Evolutionary conservation across 2,113 vertebrate species (phyloP), one percentile per base, ranked within the genome.

Genomic region (Otus sunia): DNA sequence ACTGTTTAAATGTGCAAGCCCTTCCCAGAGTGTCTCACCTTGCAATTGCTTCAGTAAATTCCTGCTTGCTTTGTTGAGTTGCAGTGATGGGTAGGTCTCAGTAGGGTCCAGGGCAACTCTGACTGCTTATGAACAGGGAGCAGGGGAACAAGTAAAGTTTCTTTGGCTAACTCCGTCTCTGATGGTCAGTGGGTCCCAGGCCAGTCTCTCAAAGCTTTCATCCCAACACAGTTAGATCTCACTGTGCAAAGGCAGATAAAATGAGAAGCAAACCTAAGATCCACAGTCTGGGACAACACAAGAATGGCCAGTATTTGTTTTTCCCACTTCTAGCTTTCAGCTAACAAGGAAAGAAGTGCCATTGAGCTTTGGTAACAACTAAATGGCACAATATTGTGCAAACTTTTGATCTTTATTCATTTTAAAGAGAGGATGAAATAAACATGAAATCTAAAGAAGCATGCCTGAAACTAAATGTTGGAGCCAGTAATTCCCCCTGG

Each of bases 231-330:
- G 10, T 50, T 47, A 34, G 8, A 30, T 23, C 43, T 83, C 16
- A 8, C 37, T 45, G 18, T 3, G 2, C 15, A 52, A 55, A 53
- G 7, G 34, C 15, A 68, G 21, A 10, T 9, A 39, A 88, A 77
- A 77, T 29, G 21, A 72, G 39, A 88, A 64, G 26, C 10, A 88
- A 90, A 43, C 8, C 9, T 22, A 50, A 79, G 32, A 78, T 71
- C 71, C 37, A 71, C 17, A 50, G 3, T 25, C 25, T 45, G 0
- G 0, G 29, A 23, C 1, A 0, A 50, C 67, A 58, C 12, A 84
- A 86, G 22, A 66, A 55, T 9, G 8, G 7, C 3, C 76, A n/a
- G 7, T 34, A 6, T 11, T 34, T 71, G 19, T 11, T 8, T 47
- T 15, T 41, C 7, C 10, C 2, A n/a, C 17, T 76, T 68, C 39